phyloP scores from a whole-genome alignment of 2,888 invertebrate genomes.

The Dryomyza anilis region DNA sequence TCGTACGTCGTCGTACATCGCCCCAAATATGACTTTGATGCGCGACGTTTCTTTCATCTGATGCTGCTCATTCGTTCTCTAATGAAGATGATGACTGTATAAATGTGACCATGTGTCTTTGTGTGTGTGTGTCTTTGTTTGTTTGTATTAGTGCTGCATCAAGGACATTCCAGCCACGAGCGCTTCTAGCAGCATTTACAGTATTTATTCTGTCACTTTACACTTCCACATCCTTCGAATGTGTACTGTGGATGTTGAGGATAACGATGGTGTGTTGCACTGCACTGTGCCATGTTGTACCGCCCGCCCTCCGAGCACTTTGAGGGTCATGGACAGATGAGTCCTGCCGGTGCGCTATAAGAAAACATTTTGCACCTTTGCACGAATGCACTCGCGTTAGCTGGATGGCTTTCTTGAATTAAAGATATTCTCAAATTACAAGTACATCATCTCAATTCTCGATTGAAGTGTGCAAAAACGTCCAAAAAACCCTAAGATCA shows the following conservation, averaged over 20 bases:
- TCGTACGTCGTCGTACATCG: no score
- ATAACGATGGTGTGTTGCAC: no score
- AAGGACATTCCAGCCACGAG: slow-evolving; percentile 5
- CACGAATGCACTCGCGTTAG: slow-evolving; percentile 18
- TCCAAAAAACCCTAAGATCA: no score
- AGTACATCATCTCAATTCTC: no score
- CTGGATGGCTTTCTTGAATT: slow-evolving; percentile 15
- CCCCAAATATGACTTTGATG: slow-evolving; percentile 14
- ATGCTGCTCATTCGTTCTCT: not conserved
- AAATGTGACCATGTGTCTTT: not conserved
- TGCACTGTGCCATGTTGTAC: not conserved
- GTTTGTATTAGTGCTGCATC: not conserved
- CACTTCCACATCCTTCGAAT: slow-evolving; percentile 1
- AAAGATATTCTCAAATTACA: no score
- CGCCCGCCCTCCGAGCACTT: not conserved
- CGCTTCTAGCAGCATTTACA: slow-evolving; percentile 4
- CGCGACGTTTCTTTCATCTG: not conserved
- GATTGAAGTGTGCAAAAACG: no score
- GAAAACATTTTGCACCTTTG: slow-evolving; percentile 14
- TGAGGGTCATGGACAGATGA: not conserved
- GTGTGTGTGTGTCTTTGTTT: not conserved
- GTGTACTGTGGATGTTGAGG: no score
- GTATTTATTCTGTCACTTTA: slow-evolving; percentile 16
- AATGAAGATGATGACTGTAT: not conserved
- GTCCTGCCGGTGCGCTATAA: not conserved